Percentiles rank a stretch among this genome's conserved stretches.
Conservation (phyloP, 2,113 vertebrate species). For the Brienomyrus brachyistius region DNA sequence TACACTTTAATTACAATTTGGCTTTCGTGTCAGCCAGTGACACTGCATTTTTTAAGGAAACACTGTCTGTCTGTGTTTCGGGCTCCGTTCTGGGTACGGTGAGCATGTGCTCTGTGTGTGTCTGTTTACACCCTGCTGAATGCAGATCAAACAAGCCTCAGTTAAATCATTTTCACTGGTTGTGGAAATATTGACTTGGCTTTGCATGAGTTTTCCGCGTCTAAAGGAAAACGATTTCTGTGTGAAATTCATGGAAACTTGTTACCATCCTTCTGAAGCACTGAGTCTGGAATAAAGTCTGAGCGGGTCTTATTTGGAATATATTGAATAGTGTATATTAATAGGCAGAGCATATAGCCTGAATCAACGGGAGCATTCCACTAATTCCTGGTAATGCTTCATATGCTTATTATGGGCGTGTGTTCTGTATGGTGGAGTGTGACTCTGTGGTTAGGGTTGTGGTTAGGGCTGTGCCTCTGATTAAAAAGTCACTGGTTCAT, state of each 20-base stretch:
- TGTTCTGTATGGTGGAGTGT: background rate
- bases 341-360: background rate
- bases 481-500: background rate
- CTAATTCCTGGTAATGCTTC: background rate
- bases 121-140: background rate
- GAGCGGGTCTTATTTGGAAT: background rate
- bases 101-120: constrained; percentile 17
- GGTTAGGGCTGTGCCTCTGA: background rate
- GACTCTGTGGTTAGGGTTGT: background rate
- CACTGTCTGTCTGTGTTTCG: constrained; percentile 30
- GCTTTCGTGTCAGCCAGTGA: constrained; percentile 30
- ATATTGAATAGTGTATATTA: background rate
- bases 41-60: constrained; percentile 11
- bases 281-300: background rate
- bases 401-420: background rate
- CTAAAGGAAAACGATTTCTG: background rate
- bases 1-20: constrained; percentile 44
- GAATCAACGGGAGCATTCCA: background rate
- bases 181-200: background rate
- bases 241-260: background rate
- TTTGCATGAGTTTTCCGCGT: background rate
- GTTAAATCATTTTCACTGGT: background rate
- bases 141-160: constrained; percentile 12
- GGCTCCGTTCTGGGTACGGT: background rate
- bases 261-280: background rate